A percentile compares a stretch with the other conserved stretches of the same genome.
Conservation (phyloP, 2,797 vertebrate species). For the Aphelocoma californica region DNA sequence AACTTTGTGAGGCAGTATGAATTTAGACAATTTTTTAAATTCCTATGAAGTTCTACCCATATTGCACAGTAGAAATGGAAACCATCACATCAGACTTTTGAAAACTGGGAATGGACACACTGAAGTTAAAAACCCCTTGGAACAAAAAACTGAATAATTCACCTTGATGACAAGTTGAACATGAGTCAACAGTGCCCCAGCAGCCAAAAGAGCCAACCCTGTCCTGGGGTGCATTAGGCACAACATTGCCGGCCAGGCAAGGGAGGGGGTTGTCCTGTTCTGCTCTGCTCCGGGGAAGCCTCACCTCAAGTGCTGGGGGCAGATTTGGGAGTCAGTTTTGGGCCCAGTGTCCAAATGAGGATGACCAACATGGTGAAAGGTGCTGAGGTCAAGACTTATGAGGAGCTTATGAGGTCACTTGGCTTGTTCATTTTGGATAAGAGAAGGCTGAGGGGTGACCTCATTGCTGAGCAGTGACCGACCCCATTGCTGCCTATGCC, state of each 20-base stretch:
- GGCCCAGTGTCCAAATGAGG: neutral
- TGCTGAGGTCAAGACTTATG: neutral
- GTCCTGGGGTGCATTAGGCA: neutral
- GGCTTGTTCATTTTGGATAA: neutral
- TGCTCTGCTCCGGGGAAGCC: fast-evolving
- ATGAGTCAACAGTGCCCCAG: neutral
- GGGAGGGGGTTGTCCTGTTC: fast-evolving
- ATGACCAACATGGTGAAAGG: fast-evolving
- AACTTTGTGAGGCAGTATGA: neutral
- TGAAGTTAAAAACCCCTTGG: neutral
- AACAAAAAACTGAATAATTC: neutral
- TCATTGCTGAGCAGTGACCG: neutral
- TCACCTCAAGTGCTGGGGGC: fast-evolving
- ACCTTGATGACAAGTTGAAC: neutral
- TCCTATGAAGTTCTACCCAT: neutral
- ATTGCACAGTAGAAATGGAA: neutral
- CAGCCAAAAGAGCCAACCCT: fast-evolving
- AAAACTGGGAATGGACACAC: neutral
- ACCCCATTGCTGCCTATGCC: fast-evolving
- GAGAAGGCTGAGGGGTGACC: neutral
- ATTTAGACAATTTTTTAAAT: neutral
- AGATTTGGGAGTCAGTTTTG: neutral
- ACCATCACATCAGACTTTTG: neutral
- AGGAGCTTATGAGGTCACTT: neutral
- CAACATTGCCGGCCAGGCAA: fast-evolving